Evolutionary conservation across 2,888 invertebrate species (phyloP).

Genomic region (Rhingia campestris): DNA sequence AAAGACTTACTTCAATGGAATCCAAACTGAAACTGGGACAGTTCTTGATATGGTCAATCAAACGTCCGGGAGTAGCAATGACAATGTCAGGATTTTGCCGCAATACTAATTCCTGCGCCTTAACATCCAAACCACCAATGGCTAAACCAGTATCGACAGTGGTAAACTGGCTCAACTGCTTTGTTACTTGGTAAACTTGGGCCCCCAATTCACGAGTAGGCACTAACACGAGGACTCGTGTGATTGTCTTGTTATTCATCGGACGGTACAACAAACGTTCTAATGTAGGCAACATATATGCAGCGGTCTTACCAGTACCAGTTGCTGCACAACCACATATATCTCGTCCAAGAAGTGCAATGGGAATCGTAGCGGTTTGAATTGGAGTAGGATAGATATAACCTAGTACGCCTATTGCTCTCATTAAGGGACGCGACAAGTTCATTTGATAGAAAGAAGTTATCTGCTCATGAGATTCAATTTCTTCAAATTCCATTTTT

Average conservation of each 20-base stretch:
- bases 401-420: constrained; percentile 93
- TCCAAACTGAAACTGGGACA: constrained; percentile 95
- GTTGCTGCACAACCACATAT: constrained; percentile 99
- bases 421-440: constrained; percentile 95
- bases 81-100: constrained; percentile 97
- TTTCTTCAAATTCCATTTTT: constrained; percentile 86
- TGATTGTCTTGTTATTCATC: constrained; percentile 86
- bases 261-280: constrained; percentile 96
- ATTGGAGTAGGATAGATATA: constrained; percentile 98
- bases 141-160: constrained; percentile 91
- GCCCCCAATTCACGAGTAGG: constrained; percentile 99
- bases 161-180: constrained; percentile 94
- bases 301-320: constrained; percentile 98
- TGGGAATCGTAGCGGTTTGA: constrained; percentile 96
- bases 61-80: constrained; percentile 98
- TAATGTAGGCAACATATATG: constrained; percentile 98
- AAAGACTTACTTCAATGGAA: constrained; percentile 90
- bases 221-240: constrained; percentile 95
- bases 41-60: constrained; percentile 98
- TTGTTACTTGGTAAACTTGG: constrained; percentile 97
- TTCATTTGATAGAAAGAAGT: constrained; percentile 97
- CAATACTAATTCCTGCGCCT: constrained; percentile 90
- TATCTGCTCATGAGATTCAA: constrained; percentile 86
- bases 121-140: constrained; percentile 94
- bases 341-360: constrained; percentile 95